These are phyloP conservation scores for Drosophila cyrtoloma DNA, from an alignment of 2,888 invertebrate genomes.

Conservation along the genomic window DNA sequence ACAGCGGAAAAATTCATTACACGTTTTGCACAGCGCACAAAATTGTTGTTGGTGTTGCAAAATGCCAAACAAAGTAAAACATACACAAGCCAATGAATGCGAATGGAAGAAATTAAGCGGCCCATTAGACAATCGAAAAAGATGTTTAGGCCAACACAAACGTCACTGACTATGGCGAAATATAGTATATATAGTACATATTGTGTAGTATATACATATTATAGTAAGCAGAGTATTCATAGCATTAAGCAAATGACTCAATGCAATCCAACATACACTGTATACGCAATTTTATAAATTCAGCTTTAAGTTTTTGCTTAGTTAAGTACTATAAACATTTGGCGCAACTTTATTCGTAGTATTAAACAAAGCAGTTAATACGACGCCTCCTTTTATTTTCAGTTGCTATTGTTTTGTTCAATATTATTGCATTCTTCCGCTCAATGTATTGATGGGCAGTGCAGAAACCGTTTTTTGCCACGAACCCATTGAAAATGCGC, in stretches of 20 bases:
- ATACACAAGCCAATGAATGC: conserved; percentile 19
- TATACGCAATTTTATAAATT: neutral
- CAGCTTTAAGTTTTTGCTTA: neutral
- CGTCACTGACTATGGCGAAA: neutral
- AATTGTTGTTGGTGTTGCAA: conserved; percentile 53
- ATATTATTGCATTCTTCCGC: conserved; percentile 73
- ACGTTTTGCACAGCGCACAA: conserved; percentile 67
- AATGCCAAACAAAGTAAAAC: conserved; percentile 25
- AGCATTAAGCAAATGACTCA: neutral
- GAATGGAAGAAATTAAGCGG: conserved; percentile 31
- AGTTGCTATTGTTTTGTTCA: conserved; percentile 34
- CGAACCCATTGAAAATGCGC: neutral
- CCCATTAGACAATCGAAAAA: conserved; percentile 25
- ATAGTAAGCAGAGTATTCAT: neutral
- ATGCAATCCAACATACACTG: neutral
- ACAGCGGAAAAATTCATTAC: conserved; percentile 79
- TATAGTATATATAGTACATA: neutral
- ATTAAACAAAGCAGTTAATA: neutral
- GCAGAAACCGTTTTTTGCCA: conserved; percentile 13
- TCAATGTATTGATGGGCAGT: conserved; percentile 55
- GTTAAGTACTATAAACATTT: neutral
- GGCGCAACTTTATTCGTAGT: neutral
- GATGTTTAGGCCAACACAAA: conserved; percentile 5
- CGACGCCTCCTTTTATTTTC: conserved; percentile 29
- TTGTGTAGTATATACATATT: neutral